phyloP scores from a whole-genome alignment of 2,888 invertebrate genomes.

The Beris morrisii region DNA sequence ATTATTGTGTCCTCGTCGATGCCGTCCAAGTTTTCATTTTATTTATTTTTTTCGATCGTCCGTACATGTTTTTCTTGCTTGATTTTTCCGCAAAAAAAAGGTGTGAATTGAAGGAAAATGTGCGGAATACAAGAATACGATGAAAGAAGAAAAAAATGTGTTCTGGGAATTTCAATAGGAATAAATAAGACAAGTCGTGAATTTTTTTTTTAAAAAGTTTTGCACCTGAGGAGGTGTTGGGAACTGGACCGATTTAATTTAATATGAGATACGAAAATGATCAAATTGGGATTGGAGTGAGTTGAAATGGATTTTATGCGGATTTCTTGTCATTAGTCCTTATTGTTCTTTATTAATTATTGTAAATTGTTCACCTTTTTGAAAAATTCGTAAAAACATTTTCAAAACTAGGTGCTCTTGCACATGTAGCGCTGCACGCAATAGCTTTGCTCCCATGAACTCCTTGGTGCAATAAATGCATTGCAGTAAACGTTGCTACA shows the following conservation, averaged over 20 bases:
- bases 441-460: too few relatives aligned
- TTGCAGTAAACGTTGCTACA: too few relatives aligned
- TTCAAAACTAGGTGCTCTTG: too few relatives aligned
- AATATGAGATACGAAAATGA: conserved; percentile 38
- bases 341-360: too few relatives aligned
- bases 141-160: conserved; percentile 37
- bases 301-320: conserved; percentile 1
- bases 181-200: conserved; percentile 36
- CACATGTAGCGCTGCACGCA: too few relatives aligned
- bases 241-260: conserved; percentile 34
- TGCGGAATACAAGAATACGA: conserved; percentile 7
- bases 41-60: conserved; percentile 9
- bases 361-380: too few relatives aligned
- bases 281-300: conserved; percentile 35
- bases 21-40: conserved; percentile 13
- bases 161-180: conserved; percentile 39
- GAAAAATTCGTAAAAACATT: too few relatives aligned
- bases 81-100: conserved; percentile 19
- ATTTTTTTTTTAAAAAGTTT: conserved; percentile 18
- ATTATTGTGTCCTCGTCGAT: conserved; percentile 27
- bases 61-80: conserved; percentile 2
- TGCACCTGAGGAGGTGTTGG: too few relatives aligned
- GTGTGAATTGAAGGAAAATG: conserved; percentile 37
- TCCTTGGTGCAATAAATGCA: too few relatives aligned
- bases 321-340: too few relatives aligned